Base-by-base conservation (phyloP, 2,888 invertebrate genomes). In the Brachyptera putata region DNA sequence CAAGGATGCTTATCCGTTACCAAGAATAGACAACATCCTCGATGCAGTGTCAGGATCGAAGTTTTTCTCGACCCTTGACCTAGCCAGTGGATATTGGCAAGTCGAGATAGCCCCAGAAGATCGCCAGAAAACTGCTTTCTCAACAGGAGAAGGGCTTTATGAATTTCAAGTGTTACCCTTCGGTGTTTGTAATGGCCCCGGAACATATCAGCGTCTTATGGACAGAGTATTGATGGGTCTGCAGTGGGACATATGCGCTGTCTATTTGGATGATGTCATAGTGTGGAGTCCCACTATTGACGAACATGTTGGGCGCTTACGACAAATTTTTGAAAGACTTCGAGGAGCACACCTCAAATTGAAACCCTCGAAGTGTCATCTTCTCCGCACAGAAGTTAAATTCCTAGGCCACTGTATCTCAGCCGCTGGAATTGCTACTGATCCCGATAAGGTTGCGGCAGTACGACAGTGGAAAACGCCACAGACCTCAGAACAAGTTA, bases 1-100 rank as follows among this genome's bases (percentile, higher is more conserved):
- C 2, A 55, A 34, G 22, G 55, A 55, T 55, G 55, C 55, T 1
- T 55, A 55, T 14, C 25, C 34, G n/a, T 22, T 55, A 2, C 55
- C 55, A 1, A 7, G 26, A 30, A 55, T 55, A 18, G 16, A 30
- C 2, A 34, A n/a, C 11, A 55, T 26, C 18, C 13, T 55, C n/a
- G 30, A 26, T 34, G 3, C 13, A n/a, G 7, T 55, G 1, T 34
- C 3, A n/a, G 30, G 14, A 5, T 55, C 34, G 7, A 21, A 25
- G n/a, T n/a, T 18, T 2, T 55, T 55, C 55, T 30, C 55, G 3
- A n/a, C 34, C 3, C 21, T 34, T 7, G 34, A 55, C 21, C 11
- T 55, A 14, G 14, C 26, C 1, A 11, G 11, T 5, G 55, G 30
- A 3, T 55, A 55, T 14, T 14, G 34, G 14, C 48, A 48, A 3